Evolutionary conservation across 2,888 invertebrate genomes (phyloP), one percentile per base, ranked within the genome.

Genomic region (Tenthredo notha): DNA sequence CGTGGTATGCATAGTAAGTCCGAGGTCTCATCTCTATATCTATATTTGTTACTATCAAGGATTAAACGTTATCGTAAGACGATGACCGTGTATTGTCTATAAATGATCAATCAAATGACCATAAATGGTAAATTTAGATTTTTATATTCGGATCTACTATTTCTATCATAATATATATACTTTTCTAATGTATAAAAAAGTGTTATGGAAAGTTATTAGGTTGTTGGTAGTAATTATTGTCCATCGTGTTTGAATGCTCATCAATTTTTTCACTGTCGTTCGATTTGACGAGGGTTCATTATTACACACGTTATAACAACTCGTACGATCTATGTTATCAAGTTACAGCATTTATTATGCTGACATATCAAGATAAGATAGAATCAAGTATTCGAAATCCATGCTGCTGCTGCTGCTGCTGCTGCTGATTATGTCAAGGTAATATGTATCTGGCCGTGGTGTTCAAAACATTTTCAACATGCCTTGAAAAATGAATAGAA

Each of bases 61-160:
- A 54, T 77, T 33, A 33, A 18, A 33, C 33, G 54, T 54, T 77
- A 54, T 77, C 77, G 33, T 10, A 43, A 54, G 29, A 33, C 54
- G 54, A 54, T 29, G 77, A 18, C 25, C 54, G 77, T 18, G 77
- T 18, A 54, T 77, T 54, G 18, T 54, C 21, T 74, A 25, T 77
- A 29, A 54, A 33, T 54, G 50, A 77, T 77, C 40, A 33, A 54
- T 77, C 54, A 54, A 77, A 47, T 77, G 54, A 54, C 77, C 77
- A 54, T 33, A 77, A 77, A 54, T 54, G 77, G 50, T 33, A 18
- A 77, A 77, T 29, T 9, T 7, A 33, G 18, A 18, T 18, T 25
- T 54, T 54, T 77, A 50, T 54, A 54, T 54, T 77, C n/a, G 6
- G 33, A 54, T 10, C 6, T 54, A 77, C 6, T 54, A 77, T 75